These are phyloP conservation scores for Sceliomorpha sp. DNA, from an alignment of 2,888 invertebrate genomes.

Conservation along the genomic window DNA sequence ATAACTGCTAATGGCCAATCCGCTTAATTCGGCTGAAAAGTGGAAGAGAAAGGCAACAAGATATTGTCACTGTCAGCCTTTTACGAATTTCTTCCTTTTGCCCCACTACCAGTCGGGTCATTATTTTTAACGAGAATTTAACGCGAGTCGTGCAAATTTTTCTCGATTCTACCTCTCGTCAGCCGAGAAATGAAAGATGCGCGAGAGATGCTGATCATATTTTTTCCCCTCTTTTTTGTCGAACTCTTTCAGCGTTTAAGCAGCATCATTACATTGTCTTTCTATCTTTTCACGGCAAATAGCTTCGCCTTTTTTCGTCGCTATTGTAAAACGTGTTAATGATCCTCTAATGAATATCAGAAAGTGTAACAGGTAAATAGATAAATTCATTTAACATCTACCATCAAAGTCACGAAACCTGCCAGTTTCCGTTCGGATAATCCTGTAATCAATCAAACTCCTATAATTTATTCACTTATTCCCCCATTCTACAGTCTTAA, in stretches of 20 bases:
- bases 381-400: too few species aligned
- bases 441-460: slow-evolving; percentile 25
- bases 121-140: slow-evolving; percentile 45
- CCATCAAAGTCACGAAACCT: slow-evolving; percentile 16
- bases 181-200: slow-evolving; percentile 20
- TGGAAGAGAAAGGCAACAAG: neutral
- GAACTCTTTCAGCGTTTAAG: slow-evolving; percentile 8
- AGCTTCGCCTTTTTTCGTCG: too few species aligned
- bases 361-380: neutral
- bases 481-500: too few species aligned
- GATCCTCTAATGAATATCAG: too few species aligned
- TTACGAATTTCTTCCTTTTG: slow-evolving; percentile 20
- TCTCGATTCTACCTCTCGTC: slow-evolving; percentile 20
- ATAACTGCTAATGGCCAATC: slow-evolving; percentile 3
- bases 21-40: slow-evolving; percentile 3
- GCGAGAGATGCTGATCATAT: slow-evolving; percentile 12
- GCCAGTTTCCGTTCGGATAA: slow-evolving; percentile 14
- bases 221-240: slow-evolving; percentile 8
- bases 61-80: slow-evolving; percentile 16
- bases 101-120: slow-evolving; percentile 17
- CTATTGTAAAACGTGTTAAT: too few species aligned
- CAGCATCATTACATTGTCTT: slow-evolving; percentile 16
- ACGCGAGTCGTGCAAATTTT: slow-evolving; percentile 21
- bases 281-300: too few species aligned
- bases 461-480: slow-evolving; percentile 24